Evolutionary conservation across 2,888 invertebrate genomes (phyloP), one percentile per base, ranked within the genome.

Genomic region (Nomada fucata): DNA sequence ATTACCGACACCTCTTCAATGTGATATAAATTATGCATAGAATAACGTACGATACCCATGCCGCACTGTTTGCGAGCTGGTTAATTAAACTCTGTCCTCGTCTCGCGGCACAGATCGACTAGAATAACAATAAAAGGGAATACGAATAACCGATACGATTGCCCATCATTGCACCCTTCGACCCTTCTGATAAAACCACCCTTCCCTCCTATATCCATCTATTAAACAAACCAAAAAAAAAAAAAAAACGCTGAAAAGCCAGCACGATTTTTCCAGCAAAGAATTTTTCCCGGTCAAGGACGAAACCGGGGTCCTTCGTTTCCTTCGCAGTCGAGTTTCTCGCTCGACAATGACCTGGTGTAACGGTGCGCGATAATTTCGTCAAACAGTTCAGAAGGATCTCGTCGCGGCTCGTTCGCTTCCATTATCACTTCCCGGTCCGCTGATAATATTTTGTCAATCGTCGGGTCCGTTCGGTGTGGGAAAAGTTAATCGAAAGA

Each of bases 301-400:
- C 79, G 57, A 52, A 61, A 68, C 65, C 53, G 69, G 53, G n/a
- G 63, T 44, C 23, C 13, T 55, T 44, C 44, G 53, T 70, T 70
- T 57, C 61, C 73, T 65, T 75, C 18, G 60, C 61, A 18, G 5
- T 3, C 50, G 53, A 23, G 5, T 69, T 59, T 71, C 61, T 44
- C 75, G 53, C 55, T 68, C 26, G 23, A 13, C 55, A 42, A 26
- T 68, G 44, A 44, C n/a, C 61, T 53, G 29, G 78, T 89, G 78
- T 89, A 89, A 89, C 89, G 90, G 89, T 89, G 79, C 78, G 87
- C 76, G 73, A 84, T 71, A 84, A 87, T 90, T 91, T 89, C 23
- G 85, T 82, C 42, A 83, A 87, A 63, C 60, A 50, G 81, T 86
- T 91, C 91, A 91, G 89, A 86, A 60, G 61, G 61, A 79, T 84